Conservation (phyloP, 2,797 vertebrate species). For the Sebastes vulpes region DNA sequence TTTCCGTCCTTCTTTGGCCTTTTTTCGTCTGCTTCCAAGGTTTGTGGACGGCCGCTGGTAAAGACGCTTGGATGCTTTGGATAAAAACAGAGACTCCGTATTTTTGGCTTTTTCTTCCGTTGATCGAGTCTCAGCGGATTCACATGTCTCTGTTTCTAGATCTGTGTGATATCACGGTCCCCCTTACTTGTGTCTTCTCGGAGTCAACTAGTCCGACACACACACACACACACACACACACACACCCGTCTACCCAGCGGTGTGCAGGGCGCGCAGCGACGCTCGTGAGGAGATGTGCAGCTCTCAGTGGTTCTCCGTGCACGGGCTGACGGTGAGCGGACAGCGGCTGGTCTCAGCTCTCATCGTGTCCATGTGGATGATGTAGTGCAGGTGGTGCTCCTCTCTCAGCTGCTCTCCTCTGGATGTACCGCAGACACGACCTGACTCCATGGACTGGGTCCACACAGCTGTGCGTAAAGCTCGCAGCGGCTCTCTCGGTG, state of each 20-base stretch:
- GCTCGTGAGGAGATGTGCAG: constrained; percentile 30
- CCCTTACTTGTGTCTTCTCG: constrained; percentile 38
- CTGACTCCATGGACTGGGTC: constrained; percentile 54
- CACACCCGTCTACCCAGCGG: constrained; percentile 29
- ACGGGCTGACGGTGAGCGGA: constrained; percentile 30
- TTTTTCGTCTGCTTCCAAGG: constrained; percentile 59
- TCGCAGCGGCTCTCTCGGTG: constrained; percentile 32
- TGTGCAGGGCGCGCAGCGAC: constrained; percentile 44
- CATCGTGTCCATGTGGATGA: constrained; percentile 39
- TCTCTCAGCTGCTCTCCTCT: constrained; percentile 16
- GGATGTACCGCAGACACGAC: constrained; percentile 23
- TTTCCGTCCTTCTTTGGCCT: constrained; percentile 55
- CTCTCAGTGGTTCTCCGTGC: constrained; percentile 44
- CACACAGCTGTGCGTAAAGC: constrained; percentile 70
- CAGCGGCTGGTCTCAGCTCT: background rate
- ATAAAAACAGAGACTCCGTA: background rate
- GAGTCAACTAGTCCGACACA: constrained; percentile 26
- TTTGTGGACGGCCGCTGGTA: constrained; percentile 34
- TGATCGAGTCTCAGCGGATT: constrained; percentile 25
- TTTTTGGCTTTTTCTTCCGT: constrained; percentile 38
- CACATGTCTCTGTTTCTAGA: constrained; percentile 38
- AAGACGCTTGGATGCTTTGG: constrained; percentile 36
- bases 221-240: constrained; percentile 28
- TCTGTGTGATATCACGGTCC: background rate
- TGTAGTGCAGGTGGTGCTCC: constrained; percentile 18